These are phyloP conservation scores for Dipodomys stephensi DNA, from an alignment of 2,113 vertebrate species.

Conservation along the genomic window DNA sequence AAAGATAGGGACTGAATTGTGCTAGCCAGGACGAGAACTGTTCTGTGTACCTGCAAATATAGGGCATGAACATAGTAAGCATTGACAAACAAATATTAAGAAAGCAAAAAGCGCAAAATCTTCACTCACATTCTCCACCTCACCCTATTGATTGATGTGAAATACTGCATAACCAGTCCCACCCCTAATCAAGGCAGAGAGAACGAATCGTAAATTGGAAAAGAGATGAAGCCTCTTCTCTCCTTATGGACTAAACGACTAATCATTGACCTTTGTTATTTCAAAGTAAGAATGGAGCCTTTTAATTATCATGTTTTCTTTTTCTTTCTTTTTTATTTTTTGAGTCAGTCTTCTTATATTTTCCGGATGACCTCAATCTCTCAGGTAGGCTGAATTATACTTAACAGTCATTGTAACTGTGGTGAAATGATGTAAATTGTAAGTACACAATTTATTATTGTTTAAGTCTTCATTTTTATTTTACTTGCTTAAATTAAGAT, in stretches of 20 bases:
- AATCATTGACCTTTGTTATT: neutral
- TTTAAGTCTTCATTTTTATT: conserved; percentile 7
- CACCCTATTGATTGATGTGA: neutral
- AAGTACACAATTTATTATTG: neutral
- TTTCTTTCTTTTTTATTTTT: neutral
- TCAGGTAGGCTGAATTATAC: no score
- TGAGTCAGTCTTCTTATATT: neutral
- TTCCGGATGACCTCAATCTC: neutral
- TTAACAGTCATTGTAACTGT: neutral
- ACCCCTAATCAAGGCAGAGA: neutral
- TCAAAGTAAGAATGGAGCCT: neutral
- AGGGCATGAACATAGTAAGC: neutral
- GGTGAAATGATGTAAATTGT: neutral
- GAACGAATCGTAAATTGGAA: neutral
- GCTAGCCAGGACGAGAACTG: neutral
- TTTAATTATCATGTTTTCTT: neutral
- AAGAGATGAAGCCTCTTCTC: neutral
- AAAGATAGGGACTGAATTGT: no score
- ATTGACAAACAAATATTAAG: neutral
- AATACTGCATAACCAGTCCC: conserved; percentile 27
- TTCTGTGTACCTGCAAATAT: neutral
- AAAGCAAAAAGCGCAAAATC: neutral
- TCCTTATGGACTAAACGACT: neutral
- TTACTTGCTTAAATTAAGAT: conserved; percentile 47
- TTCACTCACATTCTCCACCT: neutral